Conservation (phyloP, 2,797 vertebrate species). For the Meda fulgida region DNA sequence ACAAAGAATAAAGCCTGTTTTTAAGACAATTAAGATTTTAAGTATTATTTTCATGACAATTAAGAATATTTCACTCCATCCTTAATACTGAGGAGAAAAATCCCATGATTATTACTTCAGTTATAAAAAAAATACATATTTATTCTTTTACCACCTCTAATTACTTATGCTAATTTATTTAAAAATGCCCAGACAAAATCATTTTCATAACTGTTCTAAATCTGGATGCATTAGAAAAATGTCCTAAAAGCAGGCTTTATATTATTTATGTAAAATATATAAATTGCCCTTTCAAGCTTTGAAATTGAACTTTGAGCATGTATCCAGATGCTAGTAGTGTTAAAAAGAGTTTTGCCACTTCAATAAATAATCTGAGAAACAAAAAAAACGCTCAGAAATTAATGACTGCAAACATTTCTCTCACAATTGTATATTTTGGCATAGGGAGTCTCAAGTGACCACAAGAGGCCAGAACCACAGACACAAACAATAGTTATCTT, state of each 20-base stretch:
- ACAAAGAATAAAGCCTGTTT: conserved; percentile 6
- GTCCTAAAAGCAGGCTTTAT: conserved; percentile 1
- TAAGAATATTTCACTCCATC: neutral
- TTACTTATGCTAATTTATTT: neutral
- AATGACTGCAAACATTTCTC: conserved; percentile 54
- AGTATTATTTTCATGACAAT: neutral
- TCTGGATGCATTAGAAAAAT: neutral
- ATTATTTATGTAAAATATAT: neutral
- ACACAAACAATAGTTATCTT: conserved; percentile 36
- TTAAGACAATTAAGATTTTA: neutral
- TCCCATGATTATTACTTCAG: too few relatives aligned
- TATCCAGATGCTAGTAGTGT: neutral
- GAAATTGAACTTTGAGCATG: neutral
- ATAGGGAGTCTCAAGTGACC: conserved; percentile 26
- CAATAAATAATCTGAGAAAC: conserved; percentile 12
- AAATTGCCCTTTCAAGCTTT: neutral
- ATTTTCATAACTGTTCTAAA: neutral
- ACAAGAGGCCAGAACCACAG: conserved; percentile 30
- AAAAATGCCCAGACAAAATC: neutral
- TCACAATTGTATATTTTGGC: conserved; percentile 45
- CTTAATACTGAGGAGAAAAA: neutral
- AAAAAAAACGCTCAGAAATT: neutral
- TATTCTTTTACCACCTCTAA: neutral
- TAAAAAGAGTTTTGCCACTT: neutral
- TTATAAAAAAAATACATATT: neutral